phyloP scores from a whole-genome alignment of 1,140 invertebrate species.

The Listronotus bonariensis region DNA sequence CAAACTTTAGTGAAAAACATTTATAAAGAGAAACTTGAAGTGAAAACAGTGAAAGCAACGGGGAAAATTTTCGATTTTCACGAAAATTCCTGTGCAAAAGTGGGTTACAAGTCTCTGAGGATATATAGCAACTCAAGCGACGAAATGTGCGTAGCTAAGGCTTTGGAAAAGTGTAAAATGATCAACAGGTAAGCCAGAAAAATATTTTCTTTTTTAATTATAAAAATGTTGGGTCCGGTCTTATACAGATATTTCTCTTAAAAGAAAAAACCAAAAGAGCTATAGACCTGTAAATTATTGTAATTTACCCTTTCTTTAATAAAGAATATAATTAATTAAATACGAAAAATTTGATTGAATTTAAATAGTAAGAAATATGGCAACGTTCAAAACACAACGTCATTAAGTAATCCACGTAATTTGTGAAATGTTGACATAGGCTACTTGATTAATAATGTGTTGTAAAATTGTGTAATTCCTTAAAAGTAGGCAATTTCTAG shows the following conservation, averaged over 20 bases:
- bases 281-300: too few relatives aligned
- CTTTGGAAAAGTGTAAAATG: conserved; percentile 48
- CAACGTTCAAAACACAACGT: neutral
- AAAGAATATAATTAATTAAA: too few relatives aligned
- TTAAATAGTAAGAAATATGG: neutral
- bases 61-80: neutral
- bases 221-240: too few relatives aligned
- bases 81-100: conserved; percentile 1
- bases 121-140: neutral
- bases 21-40: neutral
- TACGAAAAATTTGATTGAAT: too few relatives aligned
- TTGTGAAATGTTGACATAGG: conserved; percentile 1
- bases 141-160: conserved; percentile 47
- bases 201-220: neutral
- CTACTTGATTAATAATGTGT: neutral
- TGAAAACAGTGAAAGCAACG: neutral
- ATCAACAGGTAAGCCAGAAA: conserved; percentile 46
- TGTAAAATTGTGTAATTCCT: neutral
- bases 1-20: neutral
- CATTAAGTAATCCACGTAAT: neutral
- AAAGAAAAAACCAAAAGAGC: too few relatives aligned
- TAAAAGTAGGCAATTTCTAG: neutral
- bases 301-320: neutral
- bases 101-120: conserved; percentile 24
- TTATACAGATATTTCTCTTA: too few relatives aligned